Conservation (phyloP, 1,140 invertebrate genomes). For the Calliopsis andreniformis region DNA sequence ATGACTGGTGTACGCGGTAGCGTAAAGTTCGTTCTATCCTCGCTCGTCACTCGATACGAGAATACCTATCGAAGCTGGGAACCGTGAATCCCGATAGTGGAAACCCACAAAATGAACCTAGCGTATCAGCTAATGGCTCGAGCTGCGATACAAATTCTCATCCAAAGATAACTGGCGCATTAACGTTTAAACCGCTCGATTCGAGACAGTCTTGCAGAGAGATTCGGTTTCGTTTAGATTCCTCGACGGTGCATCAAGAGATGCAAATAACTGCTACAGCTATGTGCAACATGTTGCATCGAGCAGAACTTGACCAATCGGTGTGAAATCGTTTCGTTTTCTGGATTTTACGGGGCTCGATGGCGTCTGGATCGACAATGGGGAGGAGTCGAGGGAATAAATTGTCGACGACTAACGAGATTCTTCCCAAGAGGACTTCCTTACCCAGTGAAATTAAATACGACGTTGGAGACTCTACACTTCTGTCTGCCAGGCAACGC, state of each 20-base stretch:
- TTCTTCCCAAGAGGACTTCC: neutral
- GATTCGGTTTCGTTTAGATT: neutral
- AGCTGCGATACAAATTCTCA: neutral
- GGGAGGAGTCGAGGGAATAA: constrained; percentile 29
- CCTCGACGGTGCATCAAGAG: neutral
- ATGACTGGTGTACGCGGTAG: constrained; percentile 18
- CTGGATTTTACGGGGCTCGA: neutral
- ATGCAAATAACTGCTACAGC: neutral
- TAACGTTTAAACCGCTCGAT: neutral
- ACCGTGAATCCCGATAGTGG: neutral
- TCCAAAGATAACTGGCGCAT: neutral
- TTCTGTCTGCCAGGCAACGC: constrained; percentile 29
- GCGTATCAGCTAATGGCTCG: no score
- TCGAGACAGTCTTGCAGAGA: neutral
- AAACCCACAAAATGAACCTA: neutral
- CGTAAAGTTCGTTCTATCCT: neutral
- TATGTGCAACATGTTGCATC: neutral
- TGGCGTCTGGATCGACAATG: constrained; percentile 44
- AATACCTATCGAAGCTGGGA: neutral
- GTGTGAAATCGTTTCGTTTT: neutral
- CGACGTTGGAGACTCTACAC: constrained; percentile 12
- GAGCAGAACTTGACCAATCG: neutral
- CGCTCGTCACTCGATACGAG: neutral
- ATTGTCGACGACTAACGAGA: constrained; percentile 1
- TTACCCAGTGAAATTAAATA: constrained; percentile 18